These are phyloP conservation scores for cat (Felis catus) DNA, from an alignment of 2,113 vertebrate genomes.

Conservation along the genomic window DNA sequence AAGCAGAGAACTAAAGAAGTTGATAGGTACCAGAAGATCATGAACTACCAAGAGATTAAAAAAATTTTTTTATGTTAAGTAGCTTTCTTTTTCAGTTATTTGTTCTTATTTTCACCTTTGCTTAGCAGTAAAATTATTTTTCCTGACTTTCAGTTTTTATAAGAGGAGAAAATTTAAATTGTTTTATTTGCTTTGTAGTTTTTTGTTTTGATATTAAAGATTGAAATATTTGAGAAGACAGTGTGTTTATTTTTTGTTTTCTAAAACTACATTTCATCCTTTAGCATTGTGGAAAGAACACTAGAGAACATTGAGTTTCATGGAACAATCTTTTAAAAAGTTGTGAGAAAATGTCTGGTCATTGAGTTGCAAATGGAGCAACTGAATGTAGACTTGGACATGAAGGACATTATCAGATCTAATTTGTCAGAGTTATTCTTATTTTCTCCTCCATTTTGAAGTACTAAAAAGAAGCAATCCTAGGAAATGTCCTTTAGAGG, in stretches of 20 bases:
- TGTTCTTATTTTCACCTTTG: neutral
- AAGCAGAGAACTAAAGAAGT: neutral
- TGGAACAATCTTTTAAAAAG: neutral
- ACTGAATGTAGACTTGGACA: neutral
- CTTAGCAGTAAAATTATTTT: neutral
- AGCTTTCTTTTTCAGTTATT: constrained; percentile 41
- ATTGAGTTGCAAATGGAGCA: neutral
- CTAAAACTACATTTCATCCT: neutral
- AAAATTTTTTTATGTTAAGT: neutral
- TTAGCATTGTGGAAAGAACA: neutral
- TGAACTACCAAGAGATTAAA: neutral
- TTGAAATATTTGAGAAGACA: neutral
- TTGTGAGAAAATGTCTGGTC: constrained; percentile 40
- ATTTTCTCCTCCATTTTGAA: neutral
- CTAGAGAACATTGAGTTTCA: neutral
- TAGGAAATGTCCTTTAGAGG: neutral
- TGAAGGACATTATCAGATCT: neutral
- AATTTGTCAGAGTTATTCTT: neutral
- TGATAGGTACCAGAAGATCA: neutral
- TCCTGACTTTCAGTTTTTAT: constrained; percentile 18
- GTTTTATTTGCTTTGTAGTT: constrained; percentile 6
- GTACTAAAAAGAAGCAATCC: constrained; percentile 1
- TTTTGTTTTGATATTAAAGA: constrained; percentile 34
- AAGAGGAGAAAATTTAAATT: neutral
- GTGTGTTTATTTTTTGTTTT: neutral